Conservation (phyloP, 2,888 invertebrate genomes). For the Drosophila buzzatii region DNA sequence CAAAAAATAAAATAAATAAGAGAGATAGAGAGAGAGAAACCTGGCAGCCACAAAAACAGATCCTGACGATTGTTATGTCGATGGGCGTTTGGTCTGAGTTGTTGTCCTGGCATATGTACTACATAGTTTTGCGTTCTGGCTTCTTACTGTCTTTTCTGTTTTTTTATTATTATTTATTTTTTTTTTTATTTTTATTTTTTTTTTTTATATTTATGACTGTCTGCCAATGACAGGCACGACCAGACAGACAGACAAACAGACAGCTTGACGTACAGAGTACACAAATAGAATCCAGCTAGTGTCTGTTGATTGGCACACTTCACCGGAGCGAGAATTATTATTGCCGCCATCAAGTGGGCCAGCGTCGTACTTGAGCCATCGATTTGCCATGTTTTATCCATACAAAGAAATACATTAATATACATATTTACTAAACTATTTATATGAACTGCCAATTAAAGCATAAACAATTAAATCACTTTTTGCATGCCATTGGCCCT, state of each 20-base stretch:
- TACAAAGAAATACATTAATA: not conserved
- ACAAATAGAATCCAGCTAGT: conserved; percentile 20
- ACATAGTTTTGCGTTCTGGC: conserved; percentile 40
- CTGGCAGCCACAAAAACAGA: conserved; percentile 51
- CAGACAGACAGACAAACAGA: conserved; percentile 30
- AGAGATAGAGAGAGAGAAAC: conserved; percentile 13
- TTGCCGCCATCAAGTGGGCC: conserved; percentile 64
- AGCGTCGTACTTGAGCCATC: conserved; percentile 59
- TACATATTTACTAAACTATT: conserved; percentile 8
- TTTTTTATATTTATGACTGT: conserved; percentile 68
- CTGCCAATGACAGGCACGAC: conserved; percentile 67
- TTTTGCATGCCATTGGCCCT: conserved; percentile 42
- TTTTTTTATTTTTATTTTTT: conserved; percentile 53
- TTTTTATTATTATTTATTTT: conserved; percentile 64
- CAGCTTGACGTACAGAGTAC: conserved; percentile 18
- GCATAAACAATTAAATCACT: conserved; percentile 40
- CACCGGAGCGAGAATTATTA: conserved; percentile 64
- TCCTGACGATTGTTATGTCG: conserved; percentile 72
- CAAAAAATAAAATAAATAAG: conserved; percentile 8
- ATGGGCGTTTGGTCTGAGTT: conserved; percentile 48
- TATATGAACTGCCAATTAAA: conserved; percentile 66
- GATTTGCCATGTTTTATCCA: conserved; percentile 51
- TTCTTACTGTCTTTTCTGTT: conserved; percentile 26
- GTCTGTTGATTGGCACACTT: conserved; percentile 56
- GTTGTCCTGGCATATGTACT: conserved; percentile 49